Evolutionary conservation across 1,140 invertebrate species (phyloP).

Genomic region (Ditylenchus dipsaci): DNA sequence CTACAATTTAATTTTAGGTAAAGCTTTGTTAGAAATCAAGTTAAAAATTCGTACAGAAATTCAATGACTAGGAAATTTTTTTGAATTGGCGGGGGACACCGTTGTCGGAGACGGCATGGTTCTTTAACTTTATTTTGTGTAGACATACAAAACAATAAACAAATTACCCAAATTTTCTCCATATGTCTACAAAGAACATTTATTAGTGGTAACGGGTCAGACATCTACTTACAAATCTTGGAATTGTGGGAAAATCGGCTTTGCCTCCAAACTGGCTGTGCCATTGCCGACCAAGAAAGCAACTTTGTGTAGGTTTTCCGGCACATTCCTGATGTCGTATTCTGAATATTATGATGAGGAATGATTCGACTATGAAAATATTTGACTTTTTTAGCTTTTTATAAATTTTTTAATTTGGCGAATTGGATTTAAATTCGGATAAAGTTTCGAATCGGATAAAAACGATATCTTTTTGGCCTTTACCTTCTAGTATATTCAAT

Average conservation of each 20-base stretch:
- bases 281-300: slow-evolving; percentile 55
- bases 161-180: slow-evolving; percentile 52
- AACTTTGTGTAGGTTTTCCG: slow-evolving; percentile 37
- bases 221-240: slow-evolving; percentile 14
- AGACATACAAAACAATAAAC: neutral
- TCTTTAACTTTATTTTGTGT: too few species aligned
- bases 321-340: slow-evolving; percentile 47
- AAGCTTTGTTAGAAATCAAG: too few species aligned
- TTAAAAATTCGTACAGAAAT: too few species aligned
- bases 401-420: neutral
- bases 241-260: slow-evolving; percentile 56
- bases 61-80: too few species aligned
- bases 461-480: too few species aligned
- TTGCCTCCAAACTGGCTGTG: slow-evolving; percentile 55
- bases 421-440: neutral
- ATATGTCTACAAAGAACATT: slow-evolving; percentile 41
- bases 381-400: too few species aligned
- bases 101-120: too few species aligned
- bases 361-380: too few species aligned
- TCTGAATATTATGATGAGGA: slow-evolving; percentile 24
- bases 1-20: too few species aligned
- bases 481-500: too few species aligned
- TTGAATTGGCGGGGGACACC: too few species aligned
- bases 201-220: neutral
- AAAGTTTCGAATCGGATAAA: too few species aligned